Percentiles rank a stretch among this genome's conserved stretches.
These are phyloP conservation scores for Calypte anna DNA, from an alignment of 2,113 vertebrate genomes.

Conservation along the genomic window DNA sequence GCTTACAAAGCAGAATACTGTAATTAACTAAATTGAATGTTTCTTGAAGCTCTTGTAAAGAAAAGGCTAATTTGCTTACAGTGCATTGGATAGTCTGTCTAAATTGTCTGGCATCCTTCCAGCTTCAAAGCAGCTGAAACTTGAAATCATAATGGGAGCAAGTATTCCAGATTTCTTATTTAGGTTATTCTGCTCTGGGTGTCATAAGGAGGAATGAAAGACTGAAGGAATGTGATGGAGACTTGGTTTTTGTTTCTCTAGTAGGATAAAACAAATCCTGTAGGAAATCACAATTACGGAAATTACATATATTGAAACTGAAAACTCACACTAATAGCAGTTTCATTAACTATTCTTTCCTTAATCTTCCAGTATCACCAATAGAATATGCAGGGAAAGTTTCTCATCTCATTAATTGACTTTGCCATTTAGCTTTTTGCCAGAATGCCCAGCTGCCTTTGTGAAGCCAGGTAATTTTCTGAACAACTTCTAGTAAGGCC, in stretches of 20 bases:
- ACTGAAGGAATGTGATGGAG: neutral
- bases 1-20: constrained; percentile 61
- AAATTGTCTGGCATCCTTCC: constrained; percentile 43
- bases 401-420: neutral
- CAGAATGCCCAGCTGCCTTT: neutral
- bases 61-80: constrained; percentile 52
- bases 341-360: neutral
- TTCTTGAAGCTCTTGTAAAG: constrained; percentile 53
- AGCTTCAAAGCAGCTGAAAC: constrained; percentile 2
- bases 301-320: neutral
- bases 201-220: neutral
- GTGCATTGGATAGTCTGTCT: constrained; percentile 4
- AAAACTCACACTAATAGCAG: neutral
- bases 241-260: neutral
- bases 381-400: neutral
- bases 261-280: neutral
- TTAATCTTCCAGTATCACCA: neutral
- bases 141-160: neutral
- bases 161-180: neutral
- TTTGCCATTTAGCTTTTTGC: neutral
- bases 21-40: constrained; percentile 68
- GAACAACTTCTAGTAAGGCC: neutral
- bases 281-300: neutral
- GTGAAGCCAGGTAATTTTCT: neutral
- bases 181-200: neutral